These are phyloP conservation scores for Apotomis capreana DNA, from an alignment of 2,888 invertebrate genomes.

Conservation along the genomic window DNA sequence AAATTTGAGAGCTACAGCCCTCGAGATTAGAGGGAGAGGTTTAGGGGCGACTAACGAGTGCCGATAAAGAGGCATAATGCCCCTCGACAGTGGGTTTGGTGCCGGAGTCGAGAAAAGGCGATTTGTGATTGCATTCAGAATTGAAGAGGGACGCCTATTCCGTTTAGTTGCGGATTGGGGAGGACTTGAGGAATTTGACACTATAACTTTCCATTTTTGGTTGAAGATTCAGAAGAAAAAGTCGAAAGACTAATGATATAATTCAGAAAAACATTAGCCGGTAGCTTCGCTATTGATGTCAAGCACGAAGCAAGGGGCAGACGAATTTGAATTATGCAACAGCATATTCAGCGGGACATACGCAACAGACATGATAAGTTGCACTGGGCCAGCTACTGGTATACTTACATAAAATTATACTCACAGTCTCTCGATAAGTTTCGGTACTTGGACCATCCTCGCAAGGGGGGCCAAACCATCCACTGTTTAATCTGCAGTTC, in stretches of 20 bases:
- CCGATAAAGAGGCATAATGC: conserved; percentile 79
- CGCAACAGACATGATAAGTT: no score
- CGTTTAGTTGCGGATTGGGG: not conserved
- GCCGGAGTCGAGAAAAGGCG: conserved; percentile 49
- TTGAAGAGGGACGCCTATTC: not conserved
- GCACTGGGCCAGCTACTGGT: no score
- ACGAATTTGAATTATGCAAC: no score
- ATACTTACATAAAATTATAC: no score
- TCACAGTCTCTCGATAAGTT: not conserved
- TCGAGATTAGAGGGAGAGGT: conserved; percentile 76
- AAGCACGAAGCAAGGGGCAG: no score
- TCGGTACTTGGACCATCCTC: conserved; percentile 47
- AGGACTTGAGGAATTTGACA: no score
- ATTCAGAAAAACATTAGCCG: no score
- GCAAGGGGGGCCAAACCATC: conserved; percentile 62
- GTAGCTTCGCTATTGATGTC: no score
- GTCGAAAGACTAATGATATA: no score
- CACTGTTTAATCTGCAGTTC: conserved; percentile 75
- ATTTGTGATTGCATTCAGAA: conserved; percentile 5
- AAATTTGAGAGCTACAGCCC: conserved; percentile 78
- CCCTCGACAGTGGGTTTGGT: conserved; percentile 59
- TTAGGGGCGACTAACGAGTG: conserved; percentile 81
- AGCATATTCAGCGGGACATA: no score
- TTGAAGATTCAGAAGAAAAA: no score
- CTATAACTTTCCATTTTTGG: no score